Evolutionary conservation across 1,140 invertebrate species (phyloP).

Genomic region (Mesaphorura yosii): DNA sequence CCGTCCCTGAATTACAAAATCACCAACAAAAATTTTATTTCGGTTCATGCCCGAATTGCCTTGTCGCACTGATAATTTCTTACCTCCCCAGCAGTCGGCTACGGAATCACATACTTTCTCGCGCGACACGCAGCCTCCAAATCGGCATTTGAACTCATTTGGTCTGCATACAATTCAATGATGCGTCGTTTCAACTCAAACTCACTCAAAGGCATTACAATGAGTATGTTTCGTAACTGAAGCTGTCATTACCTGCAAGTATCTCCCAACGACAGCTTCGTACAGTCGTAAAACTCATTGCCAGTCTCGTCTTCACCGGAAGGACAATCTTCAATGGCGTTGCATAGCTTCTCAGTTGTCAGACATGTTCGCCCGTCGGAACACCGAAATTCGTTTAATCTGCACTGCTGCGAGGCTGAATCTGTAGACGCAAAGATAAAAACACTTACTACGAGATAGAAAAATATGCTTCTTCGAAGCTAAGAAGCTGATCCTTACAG

Average conservation of each 20-base stretch:
- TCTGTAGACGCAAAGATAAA: no score
- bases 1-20: constrained; percentile 5
- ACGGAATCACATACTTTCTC: neutral
- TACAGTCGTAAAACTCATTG: constrained; percentile 2
- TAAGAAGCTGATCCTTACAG: no score
- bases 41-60: neutral
- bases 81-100: constrained; percentile 21
- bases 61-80: neutral
- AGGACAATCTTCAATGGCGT: constrained; percentile 21
- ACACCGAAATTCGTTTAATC: constrained; percentile 18
- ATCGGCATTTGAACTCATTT: constrained; percentile 13
- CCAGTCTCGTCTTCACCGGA: constrained; percentile 21
- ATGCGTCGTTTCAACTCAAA: constrained; percentile 11
- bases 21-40: neutral
- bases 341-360: constrained; percentile 21
- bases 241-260: neutral
- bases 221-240: no score
- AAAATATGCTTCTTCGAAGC: no score
- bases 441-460: no score
- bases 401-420: constrained; percentile 7
- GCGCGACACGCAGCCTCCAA: constrained; percentile 19
- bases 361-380: constrained; percentile 12
- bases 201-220: neutral
- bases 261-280: constrained; percentile 5
- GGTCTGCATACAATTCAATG: constrained; percentile 1